Percentiles rank a stretch among this genome's conserved stretches.
Evolutionary conservation across 2,113 vertebrate species (phyloP).

Genomic region (Myxocyprinus asiaticus): DNA sequence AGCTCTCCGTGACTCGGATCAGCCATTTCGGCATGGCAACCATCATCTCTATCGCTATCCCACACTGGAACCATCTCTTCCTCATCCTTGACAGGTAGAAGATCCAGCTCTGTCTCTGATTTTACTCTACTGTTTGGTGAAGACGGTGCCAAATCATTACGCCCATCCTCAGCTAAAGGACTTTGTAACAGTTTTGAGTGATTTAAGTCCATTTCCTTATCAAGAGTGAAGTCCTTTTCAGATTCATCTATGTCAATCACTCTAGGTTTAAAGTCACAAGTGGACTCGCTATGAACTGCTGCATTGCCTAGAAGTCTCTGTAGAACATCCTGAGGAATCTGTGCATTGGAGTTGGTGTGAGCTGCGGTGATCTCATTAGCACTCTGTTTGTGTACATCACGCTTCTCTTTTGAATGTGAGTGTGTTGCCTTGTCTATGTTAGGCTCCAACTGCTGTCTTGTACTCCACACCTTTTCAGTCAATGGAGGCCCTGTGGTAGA

Average conservation of each 20-base stretch:
- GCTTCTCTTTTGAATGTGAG: slow-evolving; percentile 9
- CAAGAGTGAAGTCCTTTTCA: slow-evolving; percentile 26
- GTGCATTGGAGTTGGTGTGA: neutral
- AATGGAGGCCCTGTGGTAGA: slow-evolving; percentile 27
- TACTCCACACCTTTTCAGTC: slow-evolving; percentile 30
- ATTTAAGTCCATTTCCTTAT: slow-evolving; percentile 35
- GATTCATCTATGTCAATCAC: slow-evolving; percentile 25
- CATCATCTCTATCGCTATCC: slow-evolving; percentile 43
- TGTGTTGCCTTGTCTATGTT: slow-evolving; percentile 7
- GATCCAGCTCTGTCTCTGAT: slow-evolving; percentile 28
- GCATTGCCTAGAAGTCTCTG: slow-evolving; percentile 25
- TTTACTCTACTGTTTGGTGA: slow-evolving; percentile 37
- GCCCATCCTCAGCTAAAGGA: neutral
- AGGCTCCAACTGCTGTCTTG: slow-evolving; percentile 32
- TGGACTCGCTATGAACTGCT: slow-evolving; percentile 18
- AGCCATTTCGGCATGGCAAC: slow-evolving; percentile 44
- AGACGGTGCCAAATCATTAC: slow-evolving; percentile 12
- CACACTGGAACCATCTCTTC: slow-evolving; percentile 55
- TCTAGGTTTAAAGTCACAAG: slow-evolving; percentile 16
- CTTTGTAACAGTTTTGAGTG: slow-evolving; percentile 21
- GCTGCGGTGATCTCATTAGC: slow-evolving; percentile 28
- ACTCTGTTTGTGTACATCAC: slow-evolving; percentile 8
- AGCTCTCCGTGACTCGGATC: slow-evolving; percentile 41
- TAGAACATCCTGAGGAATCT: slow-evolving; percentile 33
- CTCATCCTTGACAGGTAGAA: slow-evolving; percentile 55